A percentile compares a stretch with the other conserved stretches of the same genome.
phyloP scores from a whole-genome alignment of 2,888 invertebrate genomes.

The Drosophila longiperda region DNA sequence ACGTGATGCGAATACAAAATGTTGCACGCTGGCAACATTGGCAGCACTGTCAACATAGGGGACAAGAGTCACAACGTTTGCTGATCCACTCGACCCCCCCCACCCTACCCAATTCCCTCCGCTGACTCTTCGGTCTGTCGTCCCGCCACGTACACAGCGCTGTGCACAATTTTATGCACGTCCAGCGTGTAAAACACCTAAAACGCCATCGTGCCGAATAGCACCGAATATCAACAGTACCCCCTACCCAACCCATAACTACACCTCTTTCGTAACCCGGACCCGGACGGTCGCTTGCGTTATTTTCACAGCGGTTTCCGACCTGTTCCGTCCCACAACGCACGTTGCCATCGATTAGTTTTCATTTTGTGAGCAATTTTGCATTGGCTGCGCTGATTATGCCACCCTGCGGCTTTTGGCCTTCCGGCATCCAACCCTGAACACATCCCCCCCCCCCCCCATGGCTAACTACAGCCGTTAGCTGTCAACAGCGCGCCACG shows the following conservation, averaged over 20 bases:
- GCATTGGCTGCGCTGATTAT: slow-evolving; percentile 74
- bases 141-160: slow-evolving; percentile 61
- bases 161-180: slow-evolving; percentile 79
- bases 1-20: slow-evolving; percentile 77
- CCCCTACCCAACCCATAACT: neutral
- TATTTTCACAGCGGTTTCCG: slow-evolving; percentile 50
- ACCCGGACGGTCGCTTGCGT: slow-evolving; percentile 39
- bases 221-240: slow-evolving; percentile 14
- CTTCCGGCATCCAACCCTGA: neutral
- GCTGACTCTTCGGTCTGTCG: slow-evolving; percentile 19
- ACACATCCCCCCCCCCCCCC: neutral
- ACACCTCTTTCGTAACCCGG: neutral
- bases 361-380: slow-evolving; percentile 76
- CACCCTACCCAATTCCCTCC: slow-evolving; percentile 1
- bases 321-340: slow-evolving; percentile 24
- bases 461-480: slow-evolving; percentile 38
- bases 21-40: slow-evolving; percentile 17
- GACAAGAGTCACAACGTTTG: slow-evolving; percentile 26
- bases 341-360: slow-evolving; percentile 78
- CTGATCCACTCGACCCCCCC: neutral
- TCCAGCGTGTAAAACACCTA: slow-evolving; percentile 81
- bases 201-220: slow-evolving; percentile 58
- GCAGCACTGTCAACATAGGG: slow-evolving; percentile 13
- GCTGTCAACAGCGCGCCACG: slow-evolving; percentile 43
- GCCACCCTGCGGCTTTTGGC: slow-evolving; percentile 32